Conservation (phyloP, 2,113 vertebrate genomes). For the Otocyon megalotis region DNA sequence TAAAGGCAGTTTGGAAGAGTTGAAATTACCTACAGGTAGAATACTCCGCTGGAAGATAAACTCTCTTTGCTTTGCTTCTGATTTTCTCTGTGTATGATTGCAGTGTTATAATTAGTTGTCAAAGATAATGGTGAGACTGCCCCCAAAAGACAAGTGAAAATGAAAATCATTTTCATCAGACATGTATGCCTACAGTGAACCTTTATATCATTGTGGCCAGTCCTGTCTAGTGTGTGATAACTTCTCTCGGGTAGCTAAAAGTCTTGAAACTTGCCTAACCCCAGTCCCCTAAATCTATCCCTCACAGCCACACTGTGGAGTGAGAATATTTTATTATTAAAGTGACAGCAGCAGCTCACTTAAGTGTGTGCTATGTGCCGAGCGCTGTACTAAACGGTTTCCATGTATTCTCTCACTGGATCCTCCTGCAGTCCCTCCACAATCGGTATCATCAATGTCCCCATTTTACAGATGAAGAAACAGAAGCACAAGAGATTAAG, state of each 20-base stretch:
- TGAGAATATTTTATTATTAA: background rate
- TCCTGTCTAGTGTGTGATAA: background rate
- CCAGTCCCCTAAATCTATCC: background rate
- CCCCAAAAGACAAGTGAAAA: constrained; percentile 33
- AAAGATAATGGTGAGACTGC: constrained; percentile 49
- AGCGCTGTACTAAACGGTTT: background rate
- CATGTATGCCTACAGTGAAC: background rate
- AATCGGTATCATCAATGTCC: background rate
- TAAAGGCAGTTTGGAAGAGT: constrained; percentile 72
- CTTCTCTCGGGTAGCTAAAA: background rate
- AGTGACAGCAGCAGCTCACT: background rate
- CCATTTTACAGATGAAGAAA: constrained; percentile 16
- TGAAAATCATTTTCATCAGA: background rate
- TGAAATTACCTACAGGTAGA: constrained; percentile 68
- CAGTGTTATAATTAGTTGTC: constrained; percentile 2
- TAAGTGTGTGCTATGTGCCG: background rate
- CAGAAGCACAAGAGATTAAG: background rate
- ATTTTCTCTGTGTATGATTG: constrained; percentile 22
- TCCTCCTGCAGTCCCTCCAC: background rate
- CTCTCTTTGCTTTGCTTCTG: constrained; percentile 60
- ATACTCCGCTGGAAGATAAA: constrained; percentile 49
- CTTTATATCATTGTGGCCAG: background rate
- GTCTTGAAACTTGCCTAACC: background rate
- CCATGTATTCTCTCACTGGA: background rate
- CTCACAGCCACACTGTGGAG: background rate